Conservation (phyloP, 1,140 invertebrate species). For the Drosophila kurseongensis region DNA sequence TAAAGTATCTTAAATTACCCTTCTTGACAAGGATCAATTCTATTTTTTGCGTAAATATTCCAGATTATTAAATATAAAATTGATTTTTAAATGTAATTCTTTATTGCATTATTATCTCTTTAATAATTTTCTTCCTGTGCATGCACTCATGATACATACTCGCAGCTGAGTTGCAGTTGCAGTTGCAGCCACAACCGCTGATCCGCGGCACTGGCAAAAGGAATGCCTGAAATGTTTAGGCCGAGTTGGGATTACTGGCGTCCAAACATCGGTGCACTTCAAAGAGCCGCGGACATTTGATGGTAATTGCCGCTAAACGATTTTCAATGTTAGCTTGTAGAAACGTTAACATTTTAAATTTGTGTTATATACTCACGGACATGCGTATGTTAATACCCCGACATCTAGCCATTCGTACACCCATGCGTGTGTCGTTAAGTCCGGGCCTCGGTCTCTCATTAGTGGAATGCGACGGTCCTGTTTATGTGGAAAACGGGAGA, state of each 20-base stretch:
- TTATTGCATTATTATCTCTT: not conserved
- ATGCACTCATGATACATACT: constrained; percentile 6
- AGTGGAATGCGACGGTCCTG: constrained; percentile 44
- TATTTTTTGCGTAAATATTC: not conserved
- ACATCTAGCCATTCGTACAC: constrained; percentile 31
- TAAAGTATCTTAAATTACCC: too few relatives aligned
- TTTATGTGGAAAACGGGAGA: constrained; percentile 21
- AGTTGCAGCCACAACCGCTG: constrained; percentile 36
- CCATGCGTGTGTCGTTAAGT: constrained; percentile 39
- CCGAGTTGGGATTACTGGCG: constrained; percentile 81
- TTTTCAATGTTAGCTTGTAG: constrained; percentile 82
- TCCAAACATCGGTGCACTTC: constrained; percentile 74
- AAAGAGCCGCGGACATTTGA: constrained; percentile 79
- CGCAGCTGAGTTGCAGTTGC: constrained; percentile 29
- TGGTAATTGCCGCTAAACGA: constrained; percentile 82
- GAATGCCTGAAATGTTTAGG: constrained; percentile 79
- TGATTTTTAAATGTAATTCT: not conserved
- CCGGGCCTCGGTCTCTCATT: constrained; percentile 25
- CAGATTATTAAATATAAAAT: not conserved
- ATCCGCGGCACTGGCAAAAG: constrained; percentile 66
- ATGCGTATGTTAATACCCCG: constrained; percentile 61
- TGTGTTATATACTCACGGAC: constrained; percentile 79
- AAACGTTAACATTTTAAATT: constrained; percentile 82
- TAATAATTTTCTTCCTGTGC: constrained; percentile 8
- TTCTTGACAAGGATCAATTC: too few relatives aligned